Conservation (phyloP, 2,797 vertebrate species). For the Danio jaintianensis region DNA sequence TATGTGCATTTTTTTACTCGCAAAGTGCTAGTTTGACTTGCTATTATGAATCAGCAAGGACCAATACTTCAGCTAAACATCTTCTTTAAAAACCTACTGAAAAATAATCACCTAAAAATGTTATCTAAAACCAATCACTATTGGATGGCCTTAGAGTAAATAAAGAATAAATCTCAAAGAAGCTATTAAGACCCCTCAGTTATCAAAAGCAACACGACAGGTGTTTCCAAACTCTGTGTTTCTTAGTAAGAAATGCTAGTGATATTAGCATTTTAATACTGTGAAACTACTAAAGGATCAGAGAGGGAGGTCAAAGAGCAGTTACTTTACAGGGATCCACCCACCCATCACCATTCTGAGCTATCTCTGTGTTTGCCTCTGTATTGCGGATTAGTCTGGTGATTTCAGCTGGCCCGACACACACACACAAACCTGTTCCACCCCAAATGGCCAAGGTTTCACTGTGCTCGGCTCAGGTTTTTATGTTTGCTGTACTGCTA, state of each 20-base stretch:
- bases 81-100: too few species aligned
- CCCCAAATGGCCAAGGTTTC: constrained; percentile 56
- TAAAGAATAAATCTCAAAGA: neutral
- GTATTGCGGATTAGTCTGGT: constrained; percentile 69
- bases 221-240: constrained; percentile 52
- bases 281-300: constrained; percentile 39
- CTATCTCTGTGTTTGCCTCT: constrained; percentile 54
- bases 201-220: constrained; percentile 19
- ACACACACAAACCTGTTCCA: constrained; percentile 63
- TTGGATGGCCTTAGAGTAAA: too few species aligned
- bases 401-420: constrained; percentile 45
- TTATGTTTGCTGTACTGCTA: constrained; percentile 69
- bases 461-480: constrained; percentile 62
- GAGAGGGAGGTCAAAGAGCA: constrained; percentile 37
- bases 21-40: too few species aligned
- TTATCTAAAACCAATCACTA: too few species aligned
- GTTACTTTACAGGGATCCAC: constrained; percentile 32
- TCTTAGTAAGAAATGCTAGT: constrained; percentile 58
- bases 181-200: neutral
- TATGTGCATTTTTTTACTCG: too few species aligned
- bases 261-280: constrained; percentile 59
- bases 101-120: too few species aligned
- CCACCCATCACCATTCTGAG: constrained; percentile 29
- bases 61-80: too few species aligned
- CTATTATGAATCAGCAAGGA: too few species aligned